Percentiles rank a stretch among this genome's conserved stretches.
phyloP scores from a whole-genome alignment of 2,797 vertebrate genomes.

The Malacoctenus gilli region DNA sequence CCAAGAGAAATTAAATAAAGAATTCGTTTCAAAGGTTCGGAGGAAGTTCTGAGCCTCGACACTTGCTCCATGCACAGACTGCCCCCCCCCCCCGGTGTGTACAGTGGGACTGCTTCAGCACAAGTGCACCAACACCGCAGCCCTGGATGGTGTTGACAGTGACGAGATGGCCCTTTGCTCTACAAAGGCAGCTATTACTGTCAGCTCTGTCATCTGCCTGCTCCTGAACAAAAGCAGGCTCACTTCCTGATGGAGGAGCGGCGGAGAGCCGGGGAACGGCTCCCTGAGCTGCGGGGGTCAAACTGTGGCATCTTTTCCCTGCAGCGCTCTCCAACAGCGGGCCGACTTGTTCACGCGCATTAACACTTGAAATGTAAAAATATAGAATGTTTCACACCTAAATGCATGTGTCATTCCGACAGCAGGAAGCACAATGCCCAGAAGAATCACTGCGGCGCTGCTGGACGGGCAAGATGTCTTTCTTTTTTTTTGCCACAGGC shows the following conservation, averaged over 20 bases:
- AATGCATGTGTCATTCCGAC: background rate
- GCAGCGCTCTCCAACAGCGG: constrained; percentile 21
- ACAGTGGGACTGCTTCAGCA: constrained; percentile 15
- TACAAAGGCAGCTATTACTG: constrained; percentile 57
- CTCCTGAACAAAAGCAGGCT: constrained; percentile 48
- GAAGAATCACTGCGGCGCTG: background rate
- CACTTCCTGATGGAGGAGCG: constrained; percentile 15
- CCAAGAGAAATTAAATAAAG: no score
- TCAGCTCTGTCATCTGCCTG: constrained; percentile 49
- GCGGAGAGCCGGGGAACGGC: constrained; percentile 33
- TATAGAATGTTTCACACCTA: background rate
- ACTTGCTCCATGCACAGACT: constrained; percentile 12
- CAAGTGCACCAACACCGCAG: constrained; percentile 11
- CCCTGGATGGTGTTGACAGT: constrained; percentile 52
- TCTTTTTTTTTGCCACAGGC: no score
- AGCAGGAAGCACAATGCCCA: background rate
- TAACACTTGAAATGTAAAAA: constrained; percentile 2
- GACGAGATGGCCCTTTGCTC: constrained; percentile 59
- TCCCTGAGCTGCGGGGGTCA: constrained; percentile 48
- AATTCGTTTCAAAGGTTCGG: background rate
- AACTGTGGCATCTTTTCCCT: constrained; percentile 30
- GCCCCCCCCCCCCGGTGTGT: no score
- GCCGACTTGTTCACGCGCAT: constrained; percentile 6
- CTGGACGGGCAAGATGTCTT: background rate
- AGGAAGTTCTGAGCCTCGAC: constrained; percentile 1